Percentiles rank a stretch among this genome's conserved stretches.
phyloP scores from a whole-genome alignment of 2,113 vertebrate genomes.

The Phrynocephalus versicolor region DNA sequence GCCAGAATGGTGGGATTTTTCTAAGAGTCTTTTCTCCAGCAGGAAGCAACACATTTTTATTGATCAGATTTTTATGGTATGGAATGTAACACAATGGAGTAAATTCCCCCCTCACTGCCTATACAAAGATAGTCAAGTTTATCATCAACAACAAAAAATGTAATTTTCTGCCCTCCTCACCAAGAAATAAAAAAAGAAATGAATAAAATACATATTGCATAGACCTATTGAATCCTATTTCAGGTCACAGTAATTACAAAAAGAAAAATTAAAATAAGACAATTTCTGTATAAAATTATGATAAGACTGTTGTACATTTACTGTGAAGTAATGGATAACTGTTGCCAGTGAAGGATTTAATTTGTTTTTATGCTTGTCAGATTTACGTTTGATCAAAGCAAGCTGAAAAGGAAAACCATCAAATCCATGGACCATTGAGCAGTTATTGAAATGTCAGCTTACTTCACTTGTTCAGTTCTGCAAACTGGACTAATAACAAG shows the following conservation, averaged over 20 bases:
- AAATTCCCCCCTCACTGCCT: too few species aligned
- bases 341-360: slow-evolving; percentile 47
- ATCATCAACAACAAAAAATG: background rate
- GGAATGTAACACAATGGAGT: background rate
- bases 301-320: slow-evolving; percentile 21
- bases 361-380: slow-evolving; percentile 65
- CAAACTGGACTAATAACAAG: slow-evolving; percentile 39
- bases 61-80: background rate
- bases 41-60: background rate
- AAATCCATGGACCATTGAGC: slow-evolving; percentile 57
- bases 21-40: background rate
- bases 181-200: background rate
- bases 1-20: background rate
- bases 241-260: background rate
- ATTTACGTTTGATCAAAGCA: slow-evolving; percentile 63
- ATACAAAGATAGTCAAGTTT: background rate
- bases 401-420: slow-evolving; percentile 60
- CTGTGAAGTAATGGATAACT: slow-evolving; percentile 46
- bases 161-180: background rate
- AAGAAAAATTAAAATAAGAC: background rate
- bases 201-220: background rate
- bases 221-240: slow-evolving; percentile 5
- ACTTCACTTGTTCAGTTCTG: slow-evolving; percentile 49
- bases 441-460: slow-evolving; percentile 65
- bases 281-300: slow-evolving; percentile 34